phyloP scores from a whole-genome alignment of 2,113 vertebrate genomes.

The Corythornis cristatus region DNA sequence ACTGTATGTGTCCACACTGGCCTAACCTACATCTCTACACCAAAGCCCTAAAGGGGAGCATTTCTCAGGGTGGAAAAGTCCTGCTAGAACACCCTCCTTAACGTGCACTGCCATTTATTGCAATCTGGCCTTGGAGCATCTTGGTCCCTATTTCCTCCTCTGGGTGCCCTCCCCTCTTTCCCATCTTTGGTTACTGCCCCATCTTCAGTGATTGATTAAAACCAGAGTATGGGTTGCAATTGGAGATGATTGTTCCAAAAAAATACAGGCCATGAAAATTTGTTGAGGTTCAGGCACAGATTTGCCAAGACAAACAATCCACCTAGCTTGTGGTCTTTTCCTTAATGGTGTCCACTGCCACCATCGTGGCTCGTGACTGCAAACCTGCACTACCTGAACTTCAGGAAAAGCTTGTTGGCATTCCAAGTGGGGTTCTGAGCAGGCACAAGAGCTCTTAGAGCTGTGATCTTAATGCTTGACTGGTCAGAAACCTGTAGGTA shows the following conservation, averaged over 20 bases:
- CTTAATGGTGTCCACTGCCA: too few species aligned
- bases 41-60: neutral
- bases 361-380: neutral
- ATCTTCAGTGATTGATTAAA: neutral
- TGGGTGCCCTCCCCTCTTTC: neutral
- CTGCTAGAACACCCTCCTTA: neutral
- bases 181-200: neutral
- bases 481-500: neutral
- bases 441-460: neutral
- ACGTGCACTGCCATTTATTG: neutral
- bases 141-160: neutral
- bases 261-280: neutral
- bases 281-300: neutral
- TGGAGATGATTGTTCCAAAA: neutral
- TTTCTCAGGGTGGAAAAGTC: neutral
- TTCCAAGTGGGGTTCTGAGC: neutral
- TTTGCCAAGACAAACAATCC: neutral
- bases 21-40: neutral
- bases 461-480: neutral
- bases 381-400: neutral
- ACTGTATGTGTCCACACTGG: rapidly evolving
- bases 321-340: neutral
- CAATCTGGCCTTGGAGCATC: neutral
- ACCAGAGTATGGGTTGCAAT: neutral
- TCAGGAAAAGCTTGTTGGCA: neutral